Base-by-base conservation (phyloP, 2,797 vertebrate genomes). In the Babyrousa celebensis region DNA sequence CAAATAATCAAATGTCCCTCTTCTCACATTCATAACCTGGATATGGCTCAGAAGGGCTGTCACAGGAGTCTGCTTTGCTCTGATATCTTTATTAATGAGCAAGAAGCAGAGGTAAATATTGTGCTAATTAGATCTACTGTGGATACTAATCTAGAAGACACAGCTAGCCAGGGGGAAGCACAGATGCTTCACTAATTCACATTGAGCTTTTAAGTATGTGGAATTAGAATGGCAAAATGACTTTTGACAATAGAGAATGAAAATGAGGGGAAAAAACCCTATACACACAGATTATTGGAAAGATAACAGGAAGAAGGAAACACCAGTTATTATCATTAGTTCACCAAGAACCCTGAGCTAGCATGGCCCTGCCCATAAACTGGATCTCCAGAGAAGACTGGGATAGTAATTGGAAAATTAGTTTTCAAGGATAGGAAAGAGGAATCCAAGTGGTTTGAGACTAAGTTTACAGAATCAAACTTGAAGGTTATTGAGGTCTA, bases 61-160 rank as follows among this genome's bases (percentile, higher is more conserved):
- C 58, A 88, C 0, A 0, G 32, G 89, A 86, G 56, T 43, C 15
- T 87, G 65, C 74, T 74, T n/a, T 48, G 36, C 92, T 56, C 12
- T 91, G 95, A 83, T 78, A 62, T 84, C 94, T 97, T 96, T 89
- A 96, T 97, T 97, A 96, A 97, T 94, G 89, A 95, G 89, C 75
- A 78, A 54, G 75, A 96, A 78, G 83, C 56, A 70, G 92, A 96
- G 79, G 88, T 95, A 97, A 96, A 97, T 92, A 92, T 67, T 92
- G 89, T 63, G 56, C 86, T 96, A 96, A 97, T 97, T 97, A 96
- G 96, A 87, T 75, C 95, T 96, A 92, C 89, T 68, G 84, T 96
- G 94, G 91, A 90, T 95, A 87, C 60, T 97, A 82, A 94, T 90
- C 72, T 78, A 67, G 95, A 72, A 94, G 65, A 75, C 75, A 85